These are phyloP conservation scores for Sciurus niger DNA, from an alignment of 2,113 vertebrate species.

Conservation along the genomic window DNA sequence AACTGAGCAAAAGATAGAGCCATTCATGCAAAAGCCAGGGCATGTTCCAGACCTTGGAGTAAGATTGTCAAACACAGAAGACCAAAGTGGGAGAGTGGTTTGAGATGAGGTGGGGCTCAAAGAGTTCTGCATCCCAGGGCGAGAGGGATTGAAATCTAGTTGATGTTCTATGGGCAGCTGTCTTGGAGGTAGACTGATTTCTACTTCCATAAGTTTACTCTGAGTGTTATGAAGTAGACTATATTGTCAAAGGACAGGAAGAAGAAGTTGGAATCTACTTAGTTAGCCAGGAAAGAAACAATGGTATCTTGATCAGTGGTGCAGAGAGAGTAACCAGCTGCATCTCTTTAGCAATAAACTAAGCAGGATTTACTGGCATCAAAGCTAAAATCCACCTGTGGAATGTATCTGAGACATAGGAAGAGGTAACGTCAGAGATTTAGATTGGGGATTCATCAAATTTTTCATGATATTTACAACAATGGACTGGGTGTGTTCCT, in stretches of 20 bases:
- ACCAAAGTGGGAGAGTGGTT: no score
- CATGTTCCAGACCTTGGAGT: background rate
- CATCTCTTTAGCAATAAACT: background rate
- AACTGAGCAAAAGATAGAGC: background rate
- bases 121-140: background rate
- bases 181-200: background rate
- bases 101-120: background rate
- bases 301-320: background rate
- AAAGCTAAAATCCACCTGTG: background rate
- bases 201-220: background rate
- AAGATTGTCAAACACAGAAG: background rate
- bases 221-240: background rate
- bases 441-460: background rate
- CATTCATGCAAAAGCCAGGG: background rate
- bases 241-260: background rate
- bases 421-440: background rate
- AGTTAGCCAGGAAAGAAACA: background rate
- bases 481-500: background rate
- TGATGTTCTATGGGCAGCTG: background rate
- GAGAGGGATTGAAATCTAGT: background rate
- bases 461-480: background rate
- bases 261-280: background rate
- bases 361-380: background rate
- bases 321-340: background rate
- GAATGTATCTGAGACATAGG: background rate